Evolutionary conservation across 2,113 vertebrate species (phyloP).

Genomic region (Pterophyllum scalare): DNA sequence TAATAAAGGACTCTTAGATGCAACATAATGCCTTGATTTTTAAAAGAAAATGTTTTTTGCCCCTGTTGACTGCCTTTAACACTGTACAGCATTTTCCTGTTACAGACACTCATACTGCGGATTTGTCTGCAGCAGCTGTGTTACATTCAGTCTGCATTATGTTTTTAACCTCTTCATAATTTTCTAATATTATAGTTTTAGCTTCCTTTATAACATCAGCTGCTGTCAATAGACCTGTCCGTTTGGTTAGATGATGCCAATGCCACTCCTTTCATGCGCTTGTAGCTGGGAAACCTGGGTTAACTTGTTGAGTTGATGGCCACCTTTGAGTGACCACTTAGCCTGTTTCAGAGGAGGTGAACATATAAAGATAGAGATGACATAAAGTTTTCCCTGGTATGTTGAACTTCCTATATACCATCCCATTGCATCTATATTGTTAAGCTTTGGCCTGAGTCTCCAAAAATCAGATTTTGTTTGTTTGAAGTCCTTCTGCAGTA

Average conservation of each 20-base stretch:
- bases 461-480: neutral
- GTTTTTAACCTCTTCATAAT: neutral
- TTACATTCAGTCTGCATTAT: neutral
- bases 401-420: neutral
- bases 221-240: neutral
- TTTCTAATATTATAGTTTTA: neutral
- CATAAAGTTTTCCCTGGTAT: neutral
- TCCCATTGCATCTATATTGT: neutral
- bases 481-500: neutral
- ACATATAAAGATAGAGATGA: no score
- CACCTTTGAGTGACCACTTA: neutral
- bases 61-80: neutral
- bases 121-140: neutral
- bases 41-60: no score
- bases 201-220: neutral
- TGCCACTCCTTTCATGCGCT: neutral
- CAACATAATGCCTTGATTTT: neutral
- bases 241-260: neutral
- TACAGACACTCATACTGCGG: neutral
- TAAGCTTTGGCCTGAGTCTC: neutral
- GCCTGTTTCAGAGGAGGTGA: neutral
- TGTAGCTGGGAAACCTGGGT: neutral
- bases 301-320: neutral
- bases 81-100: neutral
- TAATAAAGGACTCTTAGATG: neutral